These are phyloP conservation scores for Drosophila quadrilineata DNA, from an alignment of 1,140 invertebrate species.

Conservation along the genomic window DNA sequence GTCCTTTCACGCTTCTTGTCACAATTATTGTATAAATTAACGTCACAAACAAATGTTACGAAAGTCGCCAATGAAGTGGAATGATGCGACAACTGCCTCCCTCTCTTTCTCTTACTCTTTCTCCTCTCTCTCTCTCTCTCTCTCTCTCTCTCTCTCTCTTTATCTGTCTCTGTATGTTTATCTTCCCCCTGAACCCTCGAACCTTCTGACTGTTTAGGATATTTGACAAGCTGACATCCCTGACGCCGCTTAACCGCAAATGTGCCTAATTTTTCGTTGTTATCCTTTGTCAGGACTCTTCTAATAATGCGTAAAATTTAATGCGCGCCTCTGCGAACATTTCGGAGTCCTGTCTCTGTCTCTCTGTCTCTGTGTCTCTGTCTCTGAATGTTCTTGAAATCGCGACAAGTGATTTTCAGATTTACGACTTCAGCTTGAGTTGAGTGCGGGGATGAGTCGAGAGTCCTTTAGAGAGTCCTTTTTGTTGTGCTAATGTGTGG, in stretches of 20 bases:
- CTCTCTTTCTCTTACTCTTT: too few relatives aligned
- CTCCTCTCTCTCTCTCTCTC: too few relatives aligned
- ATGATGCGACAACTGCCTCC: conserved; percentile 54
- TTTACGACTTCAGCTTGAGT: conserved; percentile 60
- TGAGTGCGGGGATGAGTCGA: too few relatives aligned
- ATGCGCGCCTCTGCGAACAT: conserved; percentile 61
- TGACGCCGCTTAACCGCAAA: conserved; percentile 55
- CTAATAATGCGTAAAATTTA: conserved; percentile 80
- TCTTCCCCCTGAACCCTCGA: conserved; percentile 41
- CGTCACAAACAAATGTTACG: conserved; percentile 81
- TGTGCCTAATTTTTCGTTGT: conserved; percentile 79
- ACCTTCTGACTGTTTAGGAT: neutral
- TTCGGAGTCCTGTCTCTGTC: too few relatives aligned
- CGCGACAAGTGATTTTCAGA: conserved; percentile 81
- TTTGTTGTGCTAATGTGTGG: conserved; percentile 76
- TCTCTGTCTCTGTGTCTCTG: too few relatives aligned
- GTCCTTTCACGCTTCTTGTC: conserved; percentile 43
- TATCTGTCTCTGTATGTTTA: too few relatives aligned
- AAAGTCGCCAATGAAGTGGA: conserved; percentile 81
- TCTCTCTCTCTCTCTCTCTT: too few relatives aligned
- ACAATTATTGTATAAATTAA: conserved; percentile 82
- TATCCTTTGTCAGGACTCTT: conserved; percentile 64
- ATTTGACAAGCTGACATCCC: conserved; percentile 41
- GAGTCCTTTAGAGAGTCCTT: conserved; percentile 32
- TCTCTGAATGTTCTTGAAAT: conserved; percentile 53